Conservation (phyloP, 1,140 invertebrate species). For the Thereuonema tuberculata region DNA sequence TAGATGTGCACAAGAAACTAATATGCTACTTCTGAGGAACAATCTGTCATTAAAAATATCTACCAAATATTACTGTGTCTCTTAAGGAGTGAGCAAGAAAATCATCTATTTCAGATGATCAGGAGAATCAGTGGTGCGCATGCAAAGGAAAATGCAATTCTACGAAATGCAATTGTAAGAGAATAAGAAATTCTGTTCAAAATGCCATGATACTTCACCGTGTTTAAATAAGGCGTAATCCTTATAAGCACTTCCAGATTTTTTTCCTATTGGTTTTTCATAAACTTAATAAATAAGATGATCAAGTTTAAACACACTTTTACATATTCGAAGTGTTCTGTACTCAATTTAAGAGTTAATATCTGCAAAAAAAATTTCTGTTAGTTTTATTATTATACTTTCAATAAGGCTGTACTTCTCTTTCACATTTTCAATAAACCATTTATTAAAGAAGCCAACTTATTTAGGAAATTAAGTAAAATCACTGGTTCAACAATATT, state of each 20-base stretch:
- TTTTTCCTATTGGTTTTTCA: no score
- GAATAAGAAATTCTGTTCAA: conserved; percentile 5
- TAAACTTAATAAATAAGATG: no score
- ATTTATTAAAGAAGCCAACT: neutral
- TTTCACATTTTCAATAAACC: neutral
- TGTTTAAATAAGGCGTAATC: conserved; percentile 3
- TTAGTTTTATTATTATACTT: no score
- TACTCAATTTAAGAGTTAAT: no score
- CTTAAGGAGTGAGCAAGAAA: neutral
- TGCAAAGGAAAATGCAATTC: neutral
- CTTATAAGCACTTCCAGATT: neutral
- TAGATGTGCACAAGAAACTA: neutral
- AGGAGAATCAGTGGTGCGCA: neutral
- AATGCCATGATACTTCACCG: neutral
- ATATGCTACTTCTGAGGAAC: neutral
- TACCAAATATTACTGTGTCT: neutral
- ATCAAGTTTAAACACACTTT: no score
- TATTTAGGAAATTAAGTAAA: neutral
- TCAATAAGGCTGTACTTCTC: no score
- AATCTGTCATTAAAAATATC: neutral
- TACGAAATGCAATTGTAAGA: neutral
- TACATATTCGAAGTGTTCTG: no score
- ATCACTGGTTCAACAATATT: neutral
- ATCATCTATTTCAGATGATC: neutral
- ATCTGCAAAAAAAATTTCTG: no score